phyloP scores from a whole-genome alignment of 2,888 invertebrate species.

The Tridacna crocea region DNA sequence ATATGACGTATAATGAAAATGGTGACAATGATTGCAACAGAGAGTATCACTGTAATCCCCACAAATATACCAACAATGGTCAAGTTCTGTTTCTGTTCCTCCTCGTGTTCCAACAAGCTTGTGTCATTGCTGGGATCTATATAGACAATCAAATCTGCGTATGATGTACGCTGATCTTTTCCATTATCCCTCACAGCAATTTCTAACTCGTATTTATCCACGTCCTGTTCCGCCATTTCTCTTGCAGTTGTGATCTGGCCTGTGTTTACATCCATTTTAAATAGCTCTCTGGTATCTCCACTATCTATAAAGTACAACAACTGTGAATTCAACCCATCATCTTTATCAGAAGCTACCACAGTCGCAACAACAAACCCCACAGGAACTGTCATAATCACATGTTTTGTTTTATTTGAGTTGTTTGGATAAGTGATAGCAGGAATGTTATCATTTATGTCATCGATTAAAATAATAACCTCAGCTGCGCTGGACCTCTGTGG shows the following conservation, averaged over 20 bases:
- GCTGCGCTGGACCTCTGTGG: slow-evolving; percentile 91
- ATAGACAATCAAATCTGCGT: slow-evolving; percentile 63
- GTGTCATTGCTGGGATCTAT: slow-evolving; percentile 71
- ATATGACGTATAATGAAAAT: slow-evolving; percentile 72
- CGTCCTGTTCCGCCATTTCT: slow-evolving; percentile 67
- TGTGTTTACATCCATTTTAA: slow-evolving; percentile 82
- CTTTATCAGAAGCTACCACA: slow-evolving; percentile 95
- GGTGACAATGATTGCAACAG: slow-evolving; percentile 71
- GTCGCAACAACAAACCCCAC: slow-evolving; percentile 83
- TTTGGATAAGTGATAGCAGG: slow-evolving; percentile 86
- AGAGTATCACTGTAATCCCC: slow-evolving; percentile 71
- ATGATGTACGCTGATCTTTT: slow-evolving; percentile 65
- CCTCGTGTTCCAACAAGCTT: slow-evolving; percentile 39
- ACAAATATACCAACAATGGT: slow-evolving; percentile 74
- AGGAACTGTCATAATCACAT: slow-evolving; percentile 70
- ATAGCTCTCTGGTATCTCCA: slow-evolving; percentile 84
- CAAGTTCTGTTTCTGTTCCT: slow-evolving; percentile 68
- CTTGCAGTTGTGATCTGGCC: slow-evolving; percentile 83
- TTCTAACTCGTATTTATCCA: slow-evolving; percentile 69
- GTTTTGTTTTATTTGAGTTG: slow-evolving; percentile 73
- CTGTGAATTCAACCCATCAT: slow-evolving; percentile 96
- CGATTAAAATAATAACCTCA: slow-evolving; percentile 95
- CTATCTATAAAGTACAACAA: slow-evolving; percentile 96
- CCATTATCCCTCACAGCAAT: slow-evolving; percentile 76
- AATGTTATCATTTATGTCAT: slow-evolving; percentile 98